Conservation (phyloP, 2,113 vertebrate species). For the Oenanthe melanoleuca region DNA sequence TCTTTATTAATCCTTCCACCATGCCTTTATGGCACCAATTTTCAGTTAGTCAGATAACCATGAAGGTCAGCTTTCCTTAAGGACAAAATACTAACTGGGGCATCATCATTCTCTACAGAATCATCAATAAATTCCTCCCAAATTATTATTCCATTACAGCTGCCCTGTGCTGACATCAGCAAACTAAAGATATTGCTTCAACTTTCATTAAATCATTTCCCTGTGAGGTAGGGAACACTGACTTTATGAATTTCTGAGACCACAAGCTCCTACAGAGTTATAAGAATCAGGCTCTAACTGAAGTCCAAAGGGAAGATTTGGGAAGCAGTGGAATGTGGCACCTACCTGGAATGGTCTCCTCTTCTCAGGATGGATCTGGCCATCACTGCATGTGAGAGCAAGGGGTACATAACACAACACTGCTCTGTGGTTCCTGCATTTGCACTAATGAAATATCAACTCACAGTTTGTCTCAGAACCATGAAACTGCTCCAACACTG, state of each 20-base stretch:
- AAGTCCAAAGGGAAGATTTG: background rate
- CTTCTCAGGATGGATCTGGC: background rate
- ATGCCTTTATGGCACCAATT: background rate
- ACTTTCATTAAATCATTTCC: background rate
- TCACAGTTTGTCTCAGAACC: background rate
- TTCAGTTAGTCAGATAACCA: background rate
- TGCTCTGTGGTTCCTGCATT: background rate
- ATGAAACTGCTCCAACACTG: background rate
- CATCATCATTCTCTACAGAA: background rate
- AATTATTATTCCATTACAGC: background rate
- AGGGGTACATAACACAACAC: fast-evolving
- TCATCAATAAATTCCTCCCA: background rate
- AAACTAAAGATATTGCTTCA: background rate
- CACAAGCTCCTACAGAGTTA: background rate
- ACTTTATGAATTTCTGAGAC: background rate
- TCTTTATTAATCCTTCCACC: background rate
- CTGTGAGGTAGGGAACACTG: fast-evolving
- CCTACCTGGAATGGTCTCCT: background rate
- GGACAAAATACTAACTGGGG: background rate
- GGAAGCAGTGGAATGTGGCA: background rate
- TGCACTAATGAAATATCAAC: background rate
- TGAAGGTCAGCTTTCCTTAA: background rate
- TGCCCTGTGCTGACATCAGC: background rate
- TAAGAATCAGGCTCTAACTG: background rate
- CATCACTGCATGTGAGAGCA: fast-evolving